phyloP scores from a whole-genome alignment of 2,888 invertebrate genomes.

The Dermolepida albohirtum region DNA sequence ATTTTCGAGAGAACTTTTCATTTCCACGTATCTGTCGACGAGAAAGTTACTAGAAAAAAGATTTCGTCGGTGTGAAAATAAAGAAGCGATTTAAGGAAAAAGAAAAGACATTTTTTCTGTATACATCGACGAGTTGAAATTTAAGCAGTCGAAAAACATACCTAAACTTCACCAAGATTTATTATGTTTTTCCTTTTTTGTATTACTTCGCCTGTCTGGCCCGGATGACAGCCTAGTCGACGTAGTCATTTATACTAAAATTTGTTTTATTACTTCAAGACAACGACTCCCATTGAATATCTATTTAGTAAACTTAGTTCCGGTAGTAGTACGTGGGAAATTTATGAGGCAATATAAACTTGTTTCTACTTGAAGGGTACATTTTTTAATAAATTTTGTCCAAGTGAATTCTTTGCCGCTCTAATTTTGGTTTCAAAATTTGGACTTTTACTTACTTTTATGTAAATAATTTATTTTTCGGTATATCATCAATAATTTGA shows the following conservation, averaged over 20 bases:
- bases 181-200: conserved; percentile 13
- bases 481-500: no score
- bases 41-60: conserved; percentile 23
- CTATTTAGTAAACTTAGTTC: conserved; percentile 11
- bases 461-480: no score
- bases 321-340: conserved; percentile 1
- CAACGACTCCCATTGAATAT: neutral
- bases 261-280: conserved; percentile 24
- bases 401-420: no score
- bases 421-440: no score
- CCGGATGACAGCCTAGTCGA: conserved; percentile 16
- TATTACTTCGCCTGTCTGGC: conserved; percentile 20
- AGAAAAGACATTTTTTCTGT: neutral
- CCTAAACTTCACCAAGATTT: conserved; percentile 26
- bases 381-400: no score
- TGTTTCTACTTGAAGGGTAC: neutral
- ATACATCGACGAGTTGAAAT: conserved; percentile 24
- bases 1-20: conserved; percentile 22
- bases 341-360: conserved; percentile 11
- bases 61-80: conserved; percentile 19
- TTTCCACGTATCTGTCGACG: conserved; percentile 27
- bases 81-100: conserved; percentile 10
- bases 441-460: no score
- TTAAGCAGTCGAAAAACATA: conserved; percentile 24
- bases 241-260: conserved; percentile 22